Percentiles rank a stretch among this genome's conserved stretches.
Conservation (phyloP, 2,888 invertebrate species). For the Apantesis nais region DNA sequence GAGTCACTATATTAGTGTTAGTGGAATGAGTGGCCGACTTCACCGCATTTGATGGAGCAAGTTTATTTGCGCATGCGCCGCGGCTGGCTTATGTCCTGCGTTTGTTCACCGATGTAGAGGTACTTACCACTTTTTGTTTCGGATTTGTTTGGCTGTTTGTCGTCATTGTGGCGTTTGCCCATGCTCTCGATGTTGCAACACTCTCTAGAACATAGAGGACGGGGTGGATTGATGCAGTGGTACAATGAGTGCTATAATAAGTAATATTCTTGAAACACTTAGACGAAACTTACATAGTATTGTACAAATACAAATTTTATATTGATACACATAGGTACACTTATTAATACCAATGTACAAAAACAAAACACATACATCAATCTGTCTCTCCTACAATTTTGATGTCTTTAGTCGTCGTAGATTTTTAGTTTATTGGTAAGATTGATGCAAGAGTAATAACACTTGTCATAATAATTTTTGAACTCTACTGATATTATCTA, state of each 20-base stretch:
- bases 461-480: slow-evolving; percentile 4
- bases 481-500: not conserved
- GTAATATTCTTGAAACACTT: slow-evolving; percentile 29
- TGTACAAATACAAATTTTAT: slow-evolving; percentile 19
- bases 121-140: slow-evolving; percentile 73
- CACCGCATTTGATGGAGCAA: slow-evolving; percentile 84
- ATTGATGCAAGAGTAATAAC: slow-evolving; percentile 57
- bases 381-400: slow-evolving; percentile 63
- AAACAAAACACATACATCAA: slow-evolving; percentile 61
- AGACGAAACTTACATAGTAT: slow-evolving; percentile 25
- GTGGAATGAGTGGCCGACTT: slow-evolving; percentile 85
- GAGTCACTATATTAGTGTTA: slow-evolving; percentile 79
- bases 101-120: slow-evolving; percentile 79
- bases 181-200: slow-evolving; percentile 74
- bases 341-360: slow-evolving; percentile 49
- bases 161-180: slow-evolving; percentile 78
- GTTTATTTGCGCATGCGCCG: slow-evolving; percentile 84
- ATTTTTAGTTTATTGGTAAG: slow-evolving; percentile 62
- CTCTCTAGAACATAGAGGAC: slow-evolving; percentile 65
- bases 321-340: slow-evolving; percentile 27
- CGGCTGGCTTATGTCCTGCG: slow-evolving; percentile 82
- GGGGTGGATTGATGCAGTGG: slow-evolving; percentile 75
- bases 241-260: slow-evolving; percentile 39
- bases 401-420: slow-evolving; percentile 67
- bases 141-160: slow-evolving; percentile 77